Evolutionary conservation across 2,888 invertebrate genomes (phyloP), one percentile per base, ranked within the genome.

Genomic region (Lithosia quadra): DNA sequence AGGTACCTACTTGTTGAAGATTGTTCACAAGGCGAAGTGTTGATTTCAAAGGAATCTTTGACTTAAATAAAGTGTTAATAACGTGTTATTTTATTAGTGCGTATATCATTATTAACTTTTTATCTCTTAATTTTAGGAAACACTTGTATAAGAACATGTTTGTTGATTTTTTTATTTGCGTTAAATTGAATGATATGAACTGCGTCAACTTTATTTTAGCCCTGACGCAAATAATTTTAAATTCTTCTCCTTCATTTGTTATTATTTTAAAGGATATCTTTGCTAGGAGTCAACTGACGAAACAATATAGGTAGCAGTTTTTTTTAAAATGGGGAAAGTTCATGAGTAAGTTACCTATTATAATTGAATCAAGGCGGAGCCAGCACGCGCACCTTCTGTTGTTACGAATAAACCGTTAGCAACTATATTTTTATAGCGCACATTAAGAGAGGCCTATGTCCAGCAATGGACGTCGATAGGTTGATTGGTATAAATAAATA

Each of bases 11-110:
- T 70, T 61, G n/a, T 55, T 33, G 36, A 60, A 57, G 18, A 22
- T 34, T 61, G 56, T 64, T 55, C 63, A 57, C 61, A 64, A 21
- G 22, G 43, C 18, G 24, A 49, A 57, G 67, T 56, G 59, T 22
- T 65, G 62, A 68, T 63, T 65, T 67, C 34, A 72, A 72, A 63
- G 61, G 22, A 33, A 59, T 63, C 39, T 34, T 28, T 24, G 13
- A 62, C 63, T 62, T 43, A 65, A 62, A 63, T 59, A 59, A 56
- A 59, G 36, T 62, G 59, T n/a, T 49, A 49, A 49, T 49, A 9
- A 8, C 8, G 18, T 49, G 49, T 49, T 49, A 49, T n/a, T 64
- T 60, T 61, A 64, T 57, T 66, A 65, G 55, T 24, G 21, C 18
- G n/a, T 24, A 59, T 59, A 53, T 64, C 60, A 63, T 65, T 49